Evolutionary conservation across 1,140 invertebrate genomes (phyloP), one percentile per base, ranked within the genome.

Genomic region (Streblospio benedicti): DNA sequence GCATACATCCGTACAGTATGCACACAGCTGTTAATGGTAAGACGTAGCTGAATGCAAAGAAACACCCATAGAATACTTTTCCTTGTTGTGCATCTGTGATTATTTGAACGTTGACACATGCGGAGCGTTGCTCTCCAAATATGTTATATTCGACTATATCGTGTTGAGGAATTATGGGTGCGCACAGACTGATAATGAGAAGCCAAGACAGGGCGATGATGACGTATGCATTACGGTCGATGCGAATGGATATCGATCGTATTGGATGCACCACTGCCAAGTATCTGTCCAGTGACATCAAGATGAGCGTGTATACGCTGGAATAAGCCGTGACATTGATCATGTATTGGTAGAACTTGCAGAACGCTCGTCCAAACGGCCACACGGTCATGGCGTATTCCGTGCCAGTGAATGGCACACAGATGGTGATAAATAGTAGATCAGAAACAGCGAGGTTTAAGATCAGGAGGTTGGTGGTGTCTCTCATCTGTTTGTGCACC

Each of bases 231-330:
- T 96, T 93, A 45, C 81, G 83, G 73, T 93, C 88, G 1, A 88
- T 96, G 55, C 93, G 83, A 72, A 65, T 84, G 0, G 88, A 86
- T 84, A 93, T 94, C 52, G 90, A 93, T 1, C 86, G 82, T 57
- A 97, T 89, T 0, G 93, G 91, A 77, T 94, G 90, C 0, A 94
- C 92, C 5, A 97, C 92, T 20, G 93, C 93, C 68, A 97, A 81
- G 75, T 92, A 97, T 63, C 93, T 84, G 75, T 97, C 93, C 25
- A 95, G 76, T 18, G 91, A 93, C 92, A 97, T 96, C 44, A 97
- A 82, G 0, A 96, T 91, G 20, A 97, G 78, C 0, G 92, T 95
- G 75, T 93, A 95, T 9, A 96, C 92, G 63, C 89, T 92, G 6
- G 89, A 90, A 67, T 91, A 93, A 0, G 91, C 92, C 14, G 89